Percentiles rank a stretch among this genome's conserved stretches.
Conservation (phyloP, 1,140 invertebrate genomes). For the Metaphire vulgaris region DNA sequence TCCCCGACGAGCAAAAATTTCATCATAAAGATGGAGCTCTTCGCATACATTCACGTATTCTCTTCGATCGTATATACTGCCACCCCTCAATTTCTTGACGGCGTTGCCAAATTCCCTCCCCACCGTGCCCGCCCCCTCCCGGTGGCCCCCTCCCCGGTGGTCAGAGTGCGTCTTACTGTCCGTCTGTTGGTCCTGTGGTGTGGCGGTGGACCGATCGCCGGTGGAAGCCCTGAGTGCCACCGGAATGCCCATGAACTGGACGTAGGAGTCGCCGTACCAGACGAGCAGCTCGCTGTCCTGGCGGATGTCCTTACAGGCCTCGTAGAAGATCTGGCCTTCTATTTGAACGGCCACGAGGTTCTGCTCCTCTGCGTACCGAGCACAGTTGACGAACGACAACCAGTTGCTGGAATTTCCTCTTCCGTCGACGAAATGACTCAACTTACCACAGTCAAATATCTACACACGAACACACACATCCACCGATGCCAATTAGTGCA, state of each 20-base stretch:
- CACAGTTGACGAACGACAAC: slow-evolving; percentile 53
- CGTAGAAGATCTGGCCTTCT: slow-evolving; percentile 48
- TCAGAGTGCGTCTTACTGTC: too few species aligned
- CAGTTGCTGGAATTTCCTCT: slow-evolving; percentile 45
- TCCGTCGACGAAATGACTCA: slow-evolving; percentile 51
- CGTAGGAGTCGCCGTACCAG: slow-evolving; percentile 52
- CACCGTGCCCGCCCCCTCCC: too few species aligned
- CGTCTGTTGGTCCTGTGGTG: too few species aligned
- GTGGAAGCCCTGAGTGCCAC: slow-evolving; percentile 47
- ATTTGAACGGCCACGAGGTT: slow-evolving; percentile 49
- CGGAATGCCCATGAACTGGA: slow-evolving; percentile 51
- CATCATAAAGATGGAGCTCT: too few species aligned
- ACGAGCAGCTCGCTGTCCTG: slow-evolving; percentile 50
- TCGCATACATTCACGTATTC: too few species aligned
- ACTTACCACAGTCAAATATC: slow-evolving; percentile 50
- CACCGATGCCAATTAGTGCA: too few species aligned
- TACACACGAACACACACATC: slow-evolving; percentile 31
- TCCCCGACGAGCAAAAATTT: too few species aligned
- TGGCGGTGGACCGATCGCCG: too few species aligned
- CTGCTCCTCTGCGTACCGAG: slow-evolving; percentile 49
- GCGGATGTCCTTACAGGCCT: slow-evolving; percentile 48
- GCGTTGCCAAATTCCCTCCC: too few species aligned
- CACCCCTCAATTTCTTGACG: too few species aligned
- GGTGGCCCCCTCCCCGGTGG: too few species aligned
- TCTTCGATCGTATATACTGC: too few species aligned